phyloP scores from a whole-genome alignment of 1,140 invertebrate species.

The Hyles vespertilio region DNA sequence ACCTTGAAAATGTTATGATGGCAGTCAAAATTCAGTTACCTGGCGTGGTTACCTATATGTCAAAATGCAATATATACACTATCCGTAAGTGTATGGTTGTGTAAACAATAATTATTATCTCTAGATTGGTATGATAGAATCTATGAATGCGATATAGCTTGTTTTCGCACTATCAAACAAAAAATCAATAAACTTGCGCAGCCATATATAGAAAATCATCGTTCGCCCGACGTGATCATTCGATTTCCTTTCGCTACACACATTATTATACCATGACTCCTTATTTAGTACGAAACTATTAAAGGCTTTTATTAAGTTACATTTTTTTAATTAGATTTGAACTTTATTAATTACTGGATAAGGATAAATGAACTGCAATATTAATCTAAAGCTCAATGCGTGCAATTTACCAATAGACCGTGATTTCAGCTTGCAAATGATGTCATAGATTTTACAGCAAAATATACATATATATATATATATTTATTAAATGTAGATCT shows the following conservation, averaged over 20 bases:
- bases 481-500: too few species aligned
- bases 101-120: too few species aligned
- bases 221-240: slow-evolving; percentile 37
- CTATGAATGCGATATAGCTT: too few species aligned
- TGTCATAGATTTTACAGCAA: slow-evolving; percentile 14
- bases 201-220: slow-evolving; percentile 32
- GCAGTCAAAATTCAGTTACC: too few species aligned
- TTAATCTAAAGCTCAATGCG: neutral
- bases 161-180: too few species aligned
- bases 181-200: slow-evolving; percentile 10
- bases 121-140: too few species aligned
- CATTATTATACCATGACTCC: slow-evolving; percentile 22
- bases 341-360: slow-evolving; percentile 1
- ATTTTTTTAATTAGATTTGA: neutral
- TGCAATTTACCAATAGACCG: slow-evolving; percentile 13
- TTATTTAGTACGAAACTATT: slow-evolving; percentile 28
- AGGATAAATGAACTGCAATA: slow-evolving; percentile 3
- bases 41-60: too few species aligned
- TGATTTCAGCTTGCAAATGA: slow-evolving; percentile 19
- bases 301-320: neutral
- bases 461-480: neutral
- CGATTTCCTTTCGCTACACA: slow-evolving; percentile 26
- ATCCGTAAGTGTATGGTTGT: too few species aligned
- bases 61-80: too few species aligned
- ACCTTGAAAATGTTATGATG: too few species aligned